A percentile compares a stretch with the other conserved stretches of the same genome.
Conservation (phyloP, 2,797 vertebrate species). For the Margarornis squamiger region DNA sequence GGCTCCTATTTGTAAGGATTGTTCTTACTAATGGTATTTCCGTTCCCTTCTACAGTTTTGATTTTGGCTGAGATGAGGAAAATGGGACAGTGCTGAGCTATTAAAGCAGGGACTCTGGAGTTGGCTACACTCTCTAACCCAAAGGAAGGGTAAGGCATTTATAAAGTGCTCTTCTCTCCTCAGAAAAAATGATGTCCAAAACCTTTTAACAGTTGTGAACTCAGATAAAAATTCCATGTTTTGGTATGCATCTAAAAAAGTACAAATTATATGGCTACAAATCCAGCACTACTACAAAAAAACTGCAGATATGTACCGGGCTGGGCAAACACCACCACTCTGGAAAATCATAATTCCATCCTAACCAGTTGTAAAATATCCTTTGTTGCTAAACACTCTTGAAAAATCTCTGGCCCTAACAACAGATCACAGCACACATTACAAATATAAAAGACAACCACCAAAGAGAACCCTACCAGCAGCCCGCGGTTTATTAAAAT, state of each 20-base stretch:
- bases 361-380: not conserved
- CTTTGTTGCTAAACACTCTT: slow-evolving; percentile 17
- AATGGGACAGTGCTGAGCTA: not conserved
- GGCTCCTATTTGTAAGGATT: not conserved
- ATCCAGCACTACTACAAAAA: not conserved
- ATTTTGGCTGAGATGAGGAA: not conserved
- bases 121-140: not conserved
- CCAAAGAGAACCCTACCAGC: slow-evolving; percentile 49
- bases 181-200: not conserved
- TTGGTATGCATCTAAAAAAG: not conserved
- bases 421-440: not conserved
- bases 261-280: not conserved
- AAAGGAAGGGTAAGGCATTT: not conserved
- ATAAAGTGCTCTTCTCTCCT: not conserved
- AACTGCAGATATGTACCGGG: not conserved
- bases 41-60: not conserved
- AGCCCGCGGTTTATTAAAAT: slow-evolving; percentile 65
- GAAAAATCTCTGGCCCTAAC: slow-evolving; percentile 21
- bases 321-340: not conserved
- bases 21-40: not conserved
- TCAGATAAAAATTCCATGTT: not conserved
- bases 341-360: not conserved
- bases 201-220: not conserved
- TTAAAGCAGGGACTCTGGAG: not conserved
- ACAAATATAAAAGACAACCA: slow-evolving; percentile 47